Base-by-base conservation (phyloP, 2,888 invertebrate genomes). In the Tenthredo scrophulariae region DNA sequence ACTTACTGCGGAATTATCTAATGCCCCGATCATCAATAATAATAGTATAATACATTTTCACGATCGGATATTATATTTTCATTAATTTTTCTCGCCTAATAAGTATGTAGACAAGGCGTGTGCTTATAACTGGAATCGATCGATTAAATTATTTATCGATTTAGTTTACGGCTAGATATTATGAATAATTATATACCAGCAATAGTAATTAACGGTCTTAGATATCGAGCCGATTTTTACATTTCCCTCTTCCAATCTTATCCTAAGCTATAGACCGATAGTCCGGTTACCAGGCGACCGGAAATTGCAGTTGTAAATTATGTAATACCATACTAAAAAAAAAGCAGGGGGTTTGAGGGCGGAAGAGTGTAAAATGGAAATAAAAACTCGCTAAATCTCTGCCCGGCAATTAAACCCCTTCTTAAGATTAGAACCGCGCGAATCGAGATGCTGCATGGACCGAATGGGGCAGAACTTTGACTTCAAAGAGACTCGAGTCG, bases 391-490 rank as follows among this genome's bases (percentile, higher is more conserved):
- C 85, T 87, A 86, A 87, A 87, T 87, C 87, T 87, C 86, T 86
- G 84, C 85, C 85, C 85, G 86, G 87, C 86, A 87, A 87, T 87
- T 87, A 87, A 87, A 86, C 86, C 85, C 70, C n/a, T 29, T 84
- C 85, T 82, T 86, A 74, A 86, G 86, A 86, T 86, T 86, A 87
- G 85, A 82, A 67, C 29, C 67, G 37, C 82, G 83, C 80, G 72
- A 84, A 40, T 50, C 70, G 33, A 75, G 33, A 84, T 58, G 79
- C 54, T 84, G 43, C 13, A 10, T 50, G 15, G 18, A 37, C 37
- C 37, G 37, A 6, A 37, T 6, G 15, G 18, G 50, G 50, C 0
- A 3, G 50, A 50, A 50, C 50, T n/a, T 85, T 84, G 40, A 7
- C 40, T 43, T 10, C 40, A 2, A 43, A 43, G 40, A 43, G 9